Percentiles rank a stretch among this genome's conserved stretches.
Conservation (phyloP, 2,888 invertebrate genomes). For the Tribolium freemani region DNA sequence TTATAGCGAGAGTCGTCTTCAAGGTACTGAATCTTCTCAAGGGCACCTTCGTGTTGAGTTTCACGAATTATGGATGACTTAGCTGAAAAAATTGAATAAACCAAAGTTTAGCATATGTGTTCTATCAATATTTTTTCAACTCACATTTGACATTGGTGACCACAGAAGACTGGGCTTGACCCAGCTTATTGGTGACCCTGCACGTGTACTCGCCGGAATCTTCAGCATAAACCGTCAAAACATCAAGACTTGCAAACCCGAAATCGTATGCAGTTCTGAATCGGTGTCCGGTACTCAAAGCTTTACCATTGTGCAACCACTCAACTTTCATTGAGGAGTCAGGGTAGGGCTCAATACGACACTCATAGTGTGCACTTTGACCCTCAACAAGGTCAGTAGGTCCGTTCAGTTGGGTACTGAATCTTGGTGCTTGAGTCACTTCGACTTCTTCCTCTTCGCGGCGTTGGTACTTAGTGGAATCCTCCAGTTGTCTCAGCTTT, state of each 20-base stretch:
- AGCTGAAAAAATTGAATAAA: slow-evolving; percentile 70
- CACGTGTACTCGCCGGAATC: slow-evolving; percentile 95
- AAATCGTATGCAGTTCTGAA: slow-evolving; percentile 96
- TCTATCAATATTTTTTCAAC: no score
- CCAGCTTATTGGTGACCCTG: slow-evolving; percentile 87
- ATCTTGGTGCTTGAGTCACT: slow-evolving; percentile 87
- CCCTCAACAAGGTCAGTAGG: slow-evolving; percentile 88
- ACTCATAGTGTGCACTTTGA: slow-evolving; percentile 93
- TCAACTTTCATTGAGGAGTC: slow-evolving; percentile 91
- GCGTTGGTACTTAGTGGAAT: slow-evolving; percentile 82
- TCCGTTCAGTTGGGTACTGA: slow-evolving; percentile 88
- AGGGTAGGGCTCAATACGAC: slow-evolving; percentile 92
- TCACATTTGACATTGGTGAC: slow-evolving; percentile 85
- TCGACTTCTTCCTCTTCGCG: slow-evolving; percentile 85
- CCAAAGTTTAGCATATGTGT: no score
- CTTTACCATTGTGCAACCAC: slow-evolving; percentile 95
- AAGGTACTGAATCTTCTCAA: slow-evolving; percentile 93
- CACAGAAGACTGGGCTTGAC: slow-evolving; percentile 86
- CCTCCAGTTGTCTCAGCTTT: slow-evolving; percentile 90
- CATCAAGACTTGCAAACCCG: slow-evolving; percentile 96
- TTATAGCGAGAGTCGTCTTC: slow-evolving; percentile 87
- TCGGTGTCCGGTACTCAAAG: slow-evolving; percentile 88
- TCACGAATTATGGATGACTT: slow-evolving; percentile 89
- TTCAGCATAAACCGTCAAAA: slow-evolving; percentile 92
- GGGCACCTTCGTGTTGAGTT: slow-evolving; percentile 92